Evolutionary conservation across 2,797 vertebrate species (phyloP).

Genomic region (Schizopygopsis pylzovi): DNA sequence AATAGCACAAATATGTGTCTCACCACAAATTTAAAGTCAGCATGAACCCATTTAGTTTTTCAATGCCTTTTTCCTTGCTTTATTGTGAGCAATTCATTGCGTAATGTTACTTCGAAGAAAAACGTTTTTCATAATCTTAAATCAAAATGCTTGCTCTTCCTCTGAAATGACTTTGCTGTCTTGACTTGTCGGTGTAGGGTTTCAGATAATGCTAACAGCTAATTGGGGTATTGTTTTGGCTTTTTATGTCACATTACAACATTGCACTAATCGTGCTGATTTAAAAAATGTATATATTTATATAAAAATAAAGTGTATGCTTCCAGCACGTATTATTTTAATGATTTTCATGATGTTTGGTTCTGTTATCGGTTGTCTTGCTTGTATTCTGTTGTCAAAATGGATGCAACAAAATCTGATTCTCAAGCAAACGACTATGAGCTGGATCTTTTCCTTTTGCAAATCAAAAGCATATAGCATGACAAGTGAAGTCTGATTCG

Average conservation of each 20-base stretch:
- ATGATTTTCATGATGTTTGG: background rate
- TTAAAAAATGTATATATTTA: background rate
- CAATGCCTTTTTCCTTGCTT: background rate
- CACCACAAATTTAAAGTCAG: slow-evolving; percentile 33
- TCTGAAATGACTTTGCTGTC: background rate
- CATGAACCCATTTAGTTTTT: background rate
- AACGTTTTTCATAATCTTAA: background rate
- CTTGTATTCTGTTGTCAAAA: background rate
- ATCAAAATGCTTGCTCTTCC: background rate
- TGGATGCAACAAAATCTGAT: background rate
- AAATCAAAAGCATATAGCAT: background rate
- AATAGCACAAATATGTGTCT: slow-evolving; percentile 45
- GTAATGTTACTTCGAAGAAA: background rate
- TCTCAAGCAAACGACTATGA: background rate
- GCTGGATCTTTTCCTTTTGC: background rate
- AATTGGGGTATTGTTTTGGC: background rate
- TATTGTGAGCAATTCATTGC: slow-evolving; percentile 22
- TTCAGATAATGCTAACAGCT: background rate
- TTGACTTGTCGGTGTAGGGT: background rate
- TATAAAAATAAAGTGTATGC: no score
- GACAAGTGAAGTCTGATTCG: background rate
- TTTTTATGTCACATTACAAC: background rate
- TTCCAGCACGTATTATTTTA: background rate
- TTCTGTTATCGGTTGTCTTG: background rate
- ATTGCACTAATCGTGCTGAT: background rate